These are phyloP conservation scores for Corydoras maculifer DNA, from an alignment of 2,113 vertebrate species.

Conservation along the genomic window DNA sequence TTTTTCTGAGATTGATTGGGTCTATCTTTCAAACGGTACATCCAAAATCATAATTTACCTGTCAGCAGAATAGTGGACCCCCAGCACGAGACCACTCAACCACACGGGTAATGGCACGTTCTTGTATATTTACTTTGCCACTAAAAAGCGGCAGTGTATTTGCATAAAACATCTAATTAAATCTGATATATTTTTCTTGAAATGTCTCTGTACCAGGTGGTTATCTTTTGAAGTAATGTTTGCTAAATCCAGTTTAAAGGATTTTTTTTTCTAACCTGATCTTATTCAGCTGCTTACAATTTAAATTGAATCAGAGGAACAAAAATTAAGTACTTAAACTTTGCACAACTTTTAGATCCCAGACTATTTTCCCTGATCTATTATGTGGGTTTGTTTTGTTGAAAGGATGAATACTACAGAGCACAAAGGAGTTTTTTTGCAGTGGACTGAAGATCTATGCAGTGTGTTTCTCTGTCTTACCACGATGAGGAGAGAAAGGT, in stretches of 20 bases:
- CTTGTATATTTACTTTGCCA: constrained; percentile 12
- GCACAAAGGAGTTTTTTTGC: no score
- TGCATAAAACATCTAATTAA: constrained; percentile 24
- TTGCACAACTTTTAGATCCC: no score
- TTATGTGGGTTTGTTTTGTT: no score
- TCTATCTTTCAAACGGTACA: constrained; percentile 55
- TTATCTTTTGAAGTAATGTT: constrained; percentile 17
- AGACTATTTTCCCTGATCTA: no score
- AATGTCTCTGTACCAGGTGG: constrained; percentile 1
- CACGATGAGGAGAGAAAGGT: no score
- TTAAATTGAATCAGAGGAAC: no score
- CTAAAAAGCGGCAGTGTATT: background rate
- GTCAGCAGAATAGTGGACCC: constrained; percentile 60
- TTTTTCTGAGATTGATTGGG: constrained; percentile 57
- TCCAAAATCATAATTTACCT: constrained; percentile 68
- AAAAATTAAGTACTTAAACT: no score
- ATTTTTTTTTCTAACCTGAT: background rate
- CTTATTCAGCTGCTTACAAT: constrained; percentile 1
- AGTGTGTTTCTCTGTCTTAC: no score
- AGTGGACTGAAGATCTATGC: no score
- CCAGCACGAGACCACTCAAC: constrained; percentile 48
- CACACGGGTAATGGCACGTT: constrained; percentile 38
- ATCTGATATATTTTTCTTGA: constrained; percentile 13
- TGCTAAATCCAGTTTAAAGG: background rate
- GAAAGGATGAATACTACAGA: no score